Evolutionary conservation across 2,888 invertebrate species (phyloP).

Genomic region (Ochropleura leucogaster): DNA sequence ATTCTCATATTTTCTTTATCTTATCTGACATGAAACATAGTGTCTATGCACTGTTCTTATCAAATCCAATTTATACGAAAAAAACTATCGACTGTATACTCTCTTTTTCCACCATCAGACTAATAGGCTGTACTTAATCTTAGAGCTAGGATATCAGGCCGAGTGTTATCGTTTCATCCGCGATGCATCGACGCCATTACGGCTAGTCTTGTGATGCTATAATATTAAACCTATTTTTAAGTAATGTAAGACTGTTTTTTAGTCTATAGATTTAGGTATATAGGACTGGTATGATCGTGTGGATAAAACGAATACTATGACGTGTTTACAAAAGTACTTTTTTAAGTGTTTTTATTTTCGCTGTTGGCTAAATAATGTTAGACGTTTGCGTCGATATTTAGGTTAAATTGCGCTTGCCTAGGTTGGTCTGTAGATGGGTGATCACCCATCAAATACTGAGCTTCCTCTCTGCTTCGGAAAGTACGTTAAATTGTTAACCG

Average conservation of each 20-base stretch:
- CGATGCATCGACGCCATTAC: slow-evolving; percentile 72
- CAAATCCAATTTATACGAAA: slow-evolving; percentile 2
- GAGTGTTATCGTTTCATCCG: slow-evolving; percentile 69
- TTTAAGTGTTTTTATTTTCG: too few species aligned
- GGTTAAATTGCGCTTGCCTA: too few species aligned
- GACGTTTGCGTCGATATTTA: too few species aligned
- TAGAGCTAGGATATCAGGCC: slow-evolving; percentile 52
- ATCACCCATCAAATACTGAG: too few species aligned
- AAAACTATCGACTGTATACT: neutral
- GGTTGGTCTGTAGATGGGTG: too few species aligned
- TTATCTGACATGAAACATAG: neutral
- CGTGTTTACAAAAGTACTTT: too few species aligned
- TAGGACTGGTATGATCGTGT: neutral
- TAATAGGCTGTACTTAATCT: slow-evolving; percentile 46
- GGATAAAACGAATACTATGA: neutral
- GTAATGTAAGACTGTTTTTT: slow-evolving; percentile 46
- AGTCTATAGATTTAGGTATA: neutral
- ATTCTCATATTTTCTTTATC: neutral
- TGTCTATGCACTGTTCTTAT: slow-evolving; percentile 5
- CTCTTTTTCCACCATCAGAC: neutral
- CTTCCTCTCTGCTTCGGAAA: too few species aligned
- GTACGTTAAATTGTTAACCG: too few species aligned
- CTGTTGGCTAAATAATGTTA: too few species aligned
- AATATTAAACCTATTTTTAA: slow-evolving; percentile 72
- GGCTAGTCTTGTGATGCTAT: slow-evolving; percentile 66